Conservation (phyloP, 2,888 invertebrate species). For the Hypselothyrea guttata region DNA sequence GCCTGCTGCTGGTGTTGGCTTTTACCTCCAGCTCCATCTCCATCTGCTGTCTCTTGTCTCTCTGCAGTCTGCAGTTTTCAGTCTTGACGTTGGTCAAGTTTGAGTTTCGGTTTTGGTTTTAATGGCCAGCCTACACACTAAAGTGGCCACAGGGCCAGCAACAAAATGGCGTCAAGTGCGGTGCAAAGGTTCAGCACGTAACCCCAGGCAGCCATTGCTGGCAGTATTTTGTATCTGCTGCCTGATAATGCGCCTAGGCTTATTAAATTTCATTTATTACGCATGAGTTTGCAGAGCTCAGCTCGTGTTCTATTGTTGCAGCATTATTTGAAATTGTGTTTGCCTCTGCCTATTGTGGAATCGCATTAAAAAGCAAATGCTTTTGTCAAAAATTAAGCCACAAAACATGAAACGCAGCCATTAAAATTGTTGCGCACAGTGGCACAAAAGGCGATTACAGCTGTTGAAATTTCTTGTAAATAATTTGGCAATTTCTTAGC, state of each 20-base stretch:
- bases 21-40: background rate
- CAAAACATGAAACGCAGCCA: no score
- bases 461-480: background rate
- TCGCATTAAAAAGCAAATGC: no score
- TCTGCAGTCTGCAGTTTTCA: slow-evolving; percentile 18
- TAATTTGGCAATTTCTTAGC: no score
- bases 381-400: no score
- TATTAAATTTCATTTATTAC: background rate
- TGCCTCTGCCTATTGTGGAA: background rate
- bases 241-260: background rate
- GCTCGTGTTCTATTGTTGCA: background rate
- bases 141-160: slow-evolving; percentile 43
- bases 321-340: background rate
- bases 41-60: background rate
- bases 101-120: slow-evolving; percentile 55
- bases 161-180: slow-evolving; percentile 23
- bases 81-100: slow-evolving; percentile 47
- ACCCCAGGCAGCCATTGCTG: background rate
- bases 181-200: background rate
- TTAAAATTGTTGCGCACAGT: no score
- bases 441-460: no score
- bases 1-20: slow-evolving; percentile 25
- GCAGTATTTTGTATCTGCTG: slow-evolving; percentile 2
- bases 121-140: slow-evolving; percentile 42
- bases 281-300: no score